phyloP scores from a whole-genome alignment of 2,797 vertebrate genomes.

The Bradypodion pumilum region DNA sequence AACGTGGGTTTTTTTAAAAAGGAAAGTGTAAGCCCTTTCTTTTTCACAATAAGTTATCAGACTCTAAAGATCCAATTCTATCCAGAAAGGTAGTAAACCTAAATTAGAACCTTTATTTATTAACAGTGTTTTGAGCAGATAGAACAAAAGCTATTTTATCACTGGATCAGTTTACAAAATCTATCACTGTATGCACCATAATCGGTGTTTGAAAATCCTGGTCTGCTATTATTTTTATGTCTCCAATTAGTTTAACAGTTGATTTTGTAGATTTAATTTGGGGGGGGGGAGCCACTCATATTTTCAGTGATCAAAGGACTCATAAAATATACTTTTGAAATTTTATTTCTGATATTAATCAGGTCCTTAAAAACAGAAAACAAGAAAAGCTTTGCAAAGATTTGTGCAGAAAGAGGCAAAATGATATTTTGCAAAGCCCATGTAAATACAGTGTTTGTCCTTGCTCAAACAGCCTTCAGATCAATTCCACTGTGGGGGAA shows the following conservation, averaged over 20 bases:
- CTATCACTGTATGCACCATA: background rate
- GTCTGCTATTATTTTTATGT: background rate
- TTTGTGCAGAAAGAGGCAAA: background rate
- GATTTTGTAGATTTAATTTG: background rate
- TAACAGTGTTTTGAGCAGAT: background rate
- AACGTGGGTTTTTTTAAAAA: background rate
- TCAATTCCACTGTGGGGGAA: background rate
- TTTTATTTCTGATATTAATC: background rate
- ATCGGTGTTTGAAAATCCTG: background rate
- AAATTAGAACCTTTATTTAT: constrained; percentile 9
- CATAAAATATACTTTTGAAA: rapidly evolving
- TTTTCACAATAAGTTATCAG: background rate
- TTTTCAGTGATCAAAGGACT: background rate
- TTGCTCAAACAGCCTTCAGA: background rate
- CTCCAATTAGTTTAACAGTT: background rate
- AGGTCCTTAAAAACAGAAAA: background rate
- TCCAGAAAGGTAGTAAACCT: background rate
- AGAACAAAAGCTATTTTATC: background rate
- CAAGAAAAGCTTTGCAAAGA: background rate
- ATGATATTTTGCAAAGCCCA: background rate
- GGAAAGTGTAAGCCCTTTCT: background rate
- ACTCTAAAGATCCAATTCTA: constrained; percentile 13
- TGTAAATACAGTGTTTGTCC: background rate
- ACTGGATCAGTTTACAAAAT: background rate
- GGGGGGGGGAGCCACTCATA: constrained; percentile 1